A percentile compares a stretch with the other conserved stretches of the same genome.
phyloP scores from a whole-genome alignment of 35 echinoderm and acorn worm genomes.

The Ophiothrix spiculata region DNA sequence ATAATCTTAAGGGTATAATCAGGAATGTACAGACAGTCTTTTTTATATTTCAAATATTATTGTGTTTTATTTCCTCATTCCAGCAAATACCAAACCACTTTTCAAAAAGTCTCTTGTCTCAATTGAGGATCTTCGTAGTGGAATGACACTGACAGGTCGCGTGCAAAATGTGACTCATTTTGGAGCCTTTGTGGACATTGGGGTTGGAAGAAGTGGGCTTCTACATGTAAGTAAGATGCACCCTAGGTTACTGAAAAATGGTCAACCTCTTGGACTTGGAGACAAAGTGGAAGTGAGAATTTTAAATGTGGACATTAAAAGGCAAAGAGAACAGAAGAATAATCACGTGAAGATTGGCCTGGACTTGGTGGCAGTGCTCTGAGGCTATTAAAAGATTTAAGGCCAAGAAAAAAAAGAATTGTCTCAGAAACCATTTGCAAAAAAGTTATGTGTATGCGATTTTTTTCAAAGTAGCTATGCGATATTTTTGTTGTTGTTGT shows the following conservation, averaged over 20 bases:
- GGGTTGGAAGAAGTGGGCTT: conserved; percentile 55
- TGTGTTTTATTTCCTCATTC: neutral
- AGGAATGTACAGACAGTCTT: no score
- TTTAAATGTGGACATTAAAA: neutral
- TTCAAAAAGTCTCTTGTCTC: conserved; percentile 81
- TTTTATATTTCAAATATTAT: no score
- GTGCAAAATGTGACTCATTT: conserved; percentile 74
- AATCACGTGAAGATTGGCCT: neutral
- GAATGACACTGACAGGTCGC: conserved; percentile 58
- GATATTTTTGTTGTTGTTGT: no score
- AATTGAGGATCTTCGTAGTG: conserved; percentile 50
- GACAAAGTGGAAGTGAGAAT: conserved; percentile 71
- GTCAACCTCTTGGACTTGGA: conserved; percentile 42
- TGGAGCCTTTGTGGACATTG: conserved; percentile 94
- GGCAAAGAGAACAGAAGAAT: neutral
- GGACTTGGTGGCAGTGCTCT: conserved; percentile 1
- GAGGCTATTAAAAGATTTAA: no score
- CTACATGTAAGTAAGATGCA: conserved; percentile 74
- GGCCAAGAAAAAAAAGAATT: no score
- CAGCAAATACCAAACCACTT: conserved; percentile 82
- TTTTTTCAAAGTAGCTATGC: no score
- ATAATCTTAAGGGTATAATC: no score
- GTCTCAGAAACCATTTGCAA: no score
- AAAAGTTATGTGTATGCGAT: no score
- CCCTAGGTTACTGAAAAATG: conserved; percentile 22